Percentiles rank a stretch among this genome's conserved stretches.
phyloP scores from a whole-genome alignment of 2,888 invertebrate species.

The Yponomeuta sedellus region DNA sequence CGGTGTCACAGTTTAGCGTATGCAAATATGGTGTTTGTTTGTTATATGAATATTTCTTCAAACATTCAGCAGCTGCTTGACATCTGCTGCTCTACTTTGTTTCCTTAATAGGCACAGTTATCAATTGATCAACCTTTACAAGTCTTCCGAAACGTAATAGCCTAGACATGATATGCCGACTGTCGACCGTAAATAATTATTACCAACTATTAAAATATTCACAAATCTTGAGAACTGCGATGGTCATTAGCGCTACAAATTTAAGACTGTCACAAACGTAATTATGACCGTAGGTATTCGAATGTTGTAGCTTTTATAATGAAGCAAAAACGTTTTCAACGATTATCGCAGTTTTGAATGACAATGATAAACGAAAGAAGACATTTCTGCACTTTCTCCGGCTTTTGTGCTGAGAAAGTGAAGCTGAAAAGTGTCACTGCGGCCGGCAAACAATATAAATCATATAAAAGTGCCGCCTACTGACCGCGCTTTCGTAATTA shows the following conservation, averaged over 20 bases:
- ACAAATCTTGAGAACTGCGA: neutral
- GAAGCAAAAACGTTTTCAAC: slow-evolving; percentile 5
- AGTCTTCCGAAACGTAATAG: no score
- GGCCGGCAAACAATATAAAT: slow-evolving; percentile 21
- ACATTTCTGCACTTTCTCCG: slow-evolving; percentile 24
- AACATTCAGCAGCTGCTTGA: no score
- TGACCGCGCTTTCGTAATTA: slow-evolving; percentile 19
- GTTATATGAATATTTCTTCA: neutral
- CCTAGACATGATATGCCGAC: no score
- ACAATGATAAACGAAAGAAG: slow-evolving; percentile 24
- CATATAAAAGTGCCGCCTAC: slow-evolving; percentile 21
- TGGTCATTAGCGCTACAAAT: neutral
- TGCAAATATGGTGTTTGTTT: slow-evolving; percentile 24
- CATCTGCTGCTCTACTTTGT: no score
- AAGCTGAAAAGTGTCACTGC: slow-evolving; percentile 25
- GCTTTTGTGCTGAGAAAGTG: slow-evolving; percentile 22
- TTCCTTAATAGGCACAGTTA: no score
- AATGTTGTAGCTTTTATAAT: slow-evolving; percentile 17
- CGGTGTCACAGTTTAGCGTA: slow-evolving; percentile 39
- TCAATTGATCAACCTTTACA: no score
- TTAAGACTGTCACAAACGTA: neutral
- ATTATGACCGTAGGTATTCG: neutral
- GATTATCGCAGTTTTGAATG: slow-evolving; percentile 13
- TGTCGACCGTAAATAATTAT: neutral
- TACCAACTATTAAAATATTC: neutral